Percentiles rank a stretch among this genome's conserved stretches.
Evolutionary conservation across 1,140 invertebrate genomes (phyloP).

Genomic region (Muscidifurax raptorellus): DNA sequence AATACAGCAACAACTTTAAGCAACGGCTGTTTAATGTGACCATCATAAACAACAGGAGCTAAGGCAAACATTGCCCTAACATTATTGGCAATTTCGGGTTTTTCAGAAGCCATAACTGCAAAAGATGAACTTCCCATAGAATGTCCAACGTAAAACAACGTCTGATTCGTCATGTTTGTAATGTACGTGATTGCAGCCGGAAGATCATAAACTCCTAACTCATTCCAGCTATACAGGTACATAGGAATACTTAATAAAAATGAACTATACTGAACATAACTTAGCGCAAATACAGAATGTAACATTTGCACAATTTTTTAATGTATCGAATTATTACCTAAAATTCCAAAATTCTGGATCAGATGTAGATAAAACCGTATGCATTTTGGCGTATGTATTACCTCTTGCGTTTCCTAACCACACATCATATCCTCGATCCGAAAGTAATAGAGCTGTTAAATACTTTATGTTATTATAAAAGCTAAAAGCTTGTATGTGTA

Average conservation of each 20-base stretch:
- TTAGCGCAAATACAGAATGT: neutral
- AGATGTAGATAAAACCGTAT: conserved; percentile 65
- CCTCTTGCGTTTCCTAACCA: conserved; percentile 83
- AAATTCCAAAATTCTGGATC: conserved; percentile 81
- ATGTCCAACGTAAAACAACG: conserved; percentile 77
- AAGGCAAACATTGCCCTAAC: conserved; percentile 79
- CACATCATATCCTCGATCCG: conserved; percentile 84
- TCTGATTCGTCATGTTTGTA: conserved; percentile 48
- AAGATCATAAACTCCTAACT: conserved; percentile 79
- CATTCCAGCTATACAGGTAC: conserved; percentile 63
- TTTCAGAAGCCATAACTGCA: conserved; percentile 78
- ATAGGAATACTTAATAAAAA: neutral
- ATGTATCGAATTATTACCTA: conserved; percentile 4
- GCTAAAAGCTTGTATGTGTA: neutral
- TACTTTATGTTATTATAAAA: conserved; percentile 66
- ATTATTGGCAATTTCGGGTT: conserved; percentile 73
- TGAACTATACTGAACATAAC: neutral
- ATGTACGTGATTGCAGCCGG: conserved; percentile 78
- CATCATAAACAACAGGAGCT: conserved; percentile 85
- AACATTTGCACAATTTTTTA: neutral
- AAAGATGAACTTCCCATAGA: conserved; percentile 80
- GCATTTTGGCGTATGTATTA: conserved; percentile 77
- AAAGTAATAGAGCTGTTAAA: conserved; percentile 69
- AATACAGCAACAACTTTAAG: conserved; percentile 78
- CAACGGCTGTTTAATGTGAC: conserved; percentile 82